phyloP scores from a whole-genome alignment of 2,888 invertebrate species.

The Iselma pallidipennis region DNA sequence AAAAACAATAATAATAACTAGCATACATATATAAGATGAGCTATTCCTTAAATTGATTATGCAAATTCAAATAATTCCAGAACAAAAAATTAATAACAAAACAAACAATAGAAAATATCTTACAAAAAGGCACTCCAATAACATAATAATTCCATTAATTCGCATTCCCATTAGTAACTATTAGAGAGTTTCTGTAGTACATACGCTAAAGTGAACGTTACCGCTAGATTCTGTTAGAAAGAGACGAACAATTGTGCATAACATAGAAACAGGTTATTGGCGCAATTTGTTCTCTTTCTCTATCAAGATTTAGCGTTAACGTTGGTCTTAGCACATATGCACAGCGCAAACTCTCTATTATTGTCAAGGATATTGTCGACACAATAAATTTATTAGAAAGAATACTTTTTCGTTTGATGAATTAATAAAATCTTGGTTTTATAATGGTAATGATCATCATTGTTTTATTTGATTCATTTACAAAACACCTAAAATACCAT shows the following conservation, averaged over 20 bases:
- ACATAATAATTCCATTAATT: constrained; percentile 30
- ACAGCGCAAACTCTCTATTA: no score
- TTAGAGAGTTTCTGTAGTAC: no score
- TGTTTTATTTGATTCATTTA: constrained; percentile 11
- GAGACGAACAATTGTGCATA: no score
- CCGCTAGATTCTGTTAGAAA: no score
- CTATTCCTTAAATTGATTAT: constrained; percentile 16
- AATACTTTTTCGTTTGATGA: no score
- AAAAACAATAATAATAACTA: constrained; percentile 14
- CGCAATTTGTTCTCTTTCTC: no score
- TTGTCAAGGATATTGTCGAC: constrained; percentile 10
- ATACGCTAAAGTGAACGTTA: no score
- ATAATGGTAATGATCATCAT: no score
- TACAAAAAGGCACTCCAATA: constrained; percentile 45
- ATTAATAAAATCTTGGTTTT: no score
- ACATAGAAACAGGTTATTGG: no score
- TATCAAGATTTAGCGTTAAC: no score
- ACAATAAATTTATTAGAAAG: constrained; percentile 10
- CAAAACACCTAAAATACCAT: constrained; percentile 25
- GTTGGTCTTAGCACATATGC: no score
- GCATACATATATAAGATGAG: constrained; percentile 19
- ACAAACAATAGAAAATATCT: constrained; percentile 22
- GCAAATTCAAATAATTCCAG: background rate
- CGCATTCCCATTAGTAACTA: background rate
- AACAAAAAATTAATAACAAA: constrained; percentile 4